Evolutionary conservation across 2,113 vertebrate species (phyloP), one percentile per base, ranked within the genome.

Genomic region (Leptosomus discolor): DNA sequence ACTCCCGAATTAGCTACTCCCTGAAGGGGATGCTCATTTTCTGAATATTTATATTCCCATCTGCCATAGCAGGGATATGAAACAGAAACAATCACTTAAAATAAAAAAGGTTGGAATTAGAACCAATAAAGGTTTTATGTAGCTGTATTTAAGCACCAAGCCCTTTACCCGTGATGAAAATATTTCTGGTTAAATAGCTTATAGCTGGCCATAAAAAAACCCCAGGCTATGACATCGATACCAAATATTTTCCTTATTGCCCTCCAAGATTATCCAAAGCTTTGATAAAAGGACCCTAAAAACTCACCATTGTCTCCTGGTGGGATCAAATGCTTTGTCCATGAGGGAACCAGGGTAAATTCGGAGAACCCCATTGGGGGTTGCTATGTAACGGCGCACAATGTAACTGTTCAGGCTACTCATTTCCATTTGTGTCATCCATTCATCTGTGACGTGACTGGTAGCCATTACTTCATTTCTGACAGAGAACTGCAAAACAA

Each of bases 331-430:
- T 90, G 99, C 99, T 99, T 99, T 99, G 98, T 99, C 99, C 99
- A 99, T 99, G 98, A 99, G 99, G 75, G 99, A 99, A 96, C 99
- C 99, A 68, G 99, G 99, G 98, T 99, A 99, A 98, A 99, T 99
- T 98, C 99, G 99, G 94, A 99, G 99, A 98, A 99, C 99, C 97
- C 99, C 99, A 97, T 99, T 99, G 99, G 99, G 99, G 69, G 99
- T 99, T 99, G 99, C 99, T 99, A 99, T 99, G 99, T 99, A 99
- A 99, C 99, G 99, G 56, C 99, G 98, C 97, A 99, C 99, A 99
- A 99, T 99, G 97, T 99, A 99, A 91, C 99, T 99, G 99, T 99
- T 99, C 98, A 99, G 99, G 98, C 98, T 99, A 90, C 99, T 99
- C 98, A 99, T 99, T 98, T 99, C 99, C 99, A 99, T 99, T 97